Conservation (phyloP, 2,888 invertebrate genomes). For the Leptura quadrifasciata region DNA sequence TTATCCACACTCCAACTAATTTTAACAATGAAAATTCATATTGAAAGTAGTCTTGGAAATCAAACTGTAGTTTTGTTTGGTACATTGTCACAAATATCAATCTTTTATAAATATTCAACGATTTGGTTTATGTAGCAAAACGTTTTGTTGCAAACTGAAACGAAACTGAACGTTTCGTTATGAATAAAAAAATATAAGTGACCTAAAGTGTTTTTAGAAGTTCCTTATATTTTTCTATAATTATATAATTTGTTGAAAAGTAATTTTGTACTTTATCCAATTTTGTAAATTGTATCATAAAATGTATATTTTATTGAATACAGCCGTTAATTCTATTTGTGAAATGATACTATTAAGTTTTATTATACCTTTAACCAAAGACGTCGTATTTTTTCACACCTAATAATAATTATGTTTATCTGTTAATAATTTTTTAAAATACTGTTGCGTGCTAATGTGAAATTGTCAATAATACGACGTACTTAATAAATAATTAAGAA, state of each 20-base stretch:
- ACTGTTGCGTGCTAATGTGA: no score
- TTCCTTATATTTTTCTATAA: background rate
- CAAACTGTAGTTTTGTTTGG: background rate
- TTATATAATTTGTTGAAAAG: background rate
- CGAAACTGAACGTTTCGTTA: background rate
- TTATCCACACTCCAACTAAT: conserved; percentile 42
- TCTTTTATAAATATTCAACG: background rate
- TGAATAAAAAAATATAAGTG: background rate
- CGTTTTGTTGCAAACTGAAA: no score
- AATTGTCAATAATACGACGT: no score
- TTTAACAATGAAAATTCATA: conserved; percentile 23
- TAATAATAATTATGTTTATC: no score
- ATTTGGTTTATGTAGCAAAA: background rate
- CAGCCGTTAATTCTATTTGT: background rate
- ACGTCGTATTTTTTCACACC: no score
- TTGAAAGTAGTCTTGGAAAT: conserved; percentile 37
- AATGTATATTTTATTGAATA: background rate
- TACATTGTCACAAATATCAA: background rate
- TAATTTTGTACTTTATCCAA: background rate
- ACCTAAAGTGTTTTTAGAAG: background rate
- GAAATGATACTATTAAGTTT: background rate
- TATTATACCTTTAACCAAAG: no score
- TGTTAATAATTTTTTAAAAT: no score
- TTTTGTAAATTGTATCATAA: background rate
- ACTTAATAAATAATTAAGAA: no score